Evolutionary conservation across 1,140 invertebrate species (phyloP).

Genomic region (Elymnias hypermnestra): DNA sequence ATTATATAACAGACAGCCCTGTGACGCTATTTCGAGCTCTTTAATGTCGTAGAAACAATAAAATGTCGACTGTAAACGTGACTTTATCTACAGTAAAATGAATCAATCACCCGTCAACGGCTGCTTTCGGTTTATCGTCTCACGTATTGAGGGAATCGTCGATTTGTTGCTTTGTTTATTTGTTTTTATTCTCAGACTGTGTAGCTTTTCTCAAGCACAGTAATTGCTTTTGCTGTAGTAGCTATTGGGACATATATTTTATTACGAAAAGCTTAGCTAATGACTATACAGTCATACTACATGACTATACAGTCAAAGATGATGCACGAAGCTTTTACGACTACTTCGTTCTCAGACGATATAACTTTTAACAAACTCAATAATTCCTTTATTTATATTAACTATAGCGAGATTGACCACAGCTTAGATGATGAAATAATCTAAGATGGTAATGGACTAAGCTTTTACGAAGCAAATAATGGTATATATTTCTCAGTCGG

Average conservation of each 20-base stretch:
- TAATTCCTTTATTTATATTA: too few species aligned
- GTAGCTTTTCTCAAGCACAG: conserved; percentile 33
- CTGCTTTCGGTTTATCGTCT: conserved; percentile 35
- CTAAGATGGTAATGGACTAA: too few species aligned
- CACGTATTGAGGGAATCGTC: conserved; percentile 15
- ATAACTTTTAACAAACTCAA: too few species aligned
- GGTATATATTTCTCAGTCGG: too few species aligned
- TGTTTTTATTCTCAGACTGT: conserved; percentile 21
- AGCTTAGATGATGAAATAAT: too few species aligned
- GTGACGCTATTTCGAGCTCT: conserved; percentile 1
- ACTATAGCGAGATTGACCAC: too few species aligned
- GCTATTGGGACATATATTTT: too few species aligned
- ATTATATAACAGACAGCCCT: conserved; percentile 1
- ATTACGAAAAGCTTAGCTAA: too few species aligned
- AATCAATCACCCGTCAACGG: conserved; percentile 57
- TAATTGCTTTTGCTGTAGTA: background rate
- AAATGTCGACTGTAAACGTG: conserved; percentile 47
- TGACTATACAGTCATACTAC: too few species aligned
- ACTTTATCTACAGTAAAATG: conserved; percentile 40
- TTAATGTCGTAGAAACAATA: conserved; percentile 38
- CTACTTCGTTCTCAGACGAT: conserved; percentile 22
- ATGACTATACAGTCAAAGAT: too few species aligned
- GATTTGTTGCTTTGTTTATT: conserved; percentile 10
- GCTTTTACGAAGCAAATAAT: too few species aligned
- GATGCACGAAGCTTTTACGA: too few species aligned